Evolutionary conservation across 1,140 invertebrate genomes (phyloP).

Genomic region (Ectropis grisescens): DNA sequence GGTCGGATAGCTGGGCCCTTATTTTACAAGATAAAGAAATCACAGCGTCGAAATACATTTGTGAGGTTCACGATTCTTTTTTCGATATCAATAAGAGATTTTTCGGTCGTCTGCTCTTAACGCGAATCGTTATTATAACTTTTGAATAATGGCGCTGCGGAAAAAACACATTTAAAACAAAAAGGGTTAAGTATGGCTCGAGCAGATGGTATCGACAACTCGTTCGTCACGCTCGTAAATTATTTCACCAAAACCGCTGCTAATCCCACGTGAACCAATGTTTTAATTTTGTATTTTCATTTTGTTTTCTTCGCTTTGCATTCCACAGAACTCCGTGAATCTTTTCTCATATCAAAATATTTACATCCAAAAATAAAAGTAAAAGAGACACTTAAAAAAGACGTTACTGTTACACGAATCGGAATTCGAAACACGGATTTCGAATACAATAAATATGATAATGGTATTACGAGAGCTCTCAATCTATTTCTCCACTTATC

Average conservation of each 20-base stretch:
- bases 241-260: slow-evolving; percentile 58
- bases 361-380: slow-evolving; percentile 24
- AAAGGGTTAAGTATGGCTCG: slow-evolving; percentile 56
- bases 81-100: slow-evolving; percentile 62
- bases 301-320: slow-evolving; percentile 39
- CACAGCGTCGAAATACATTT: slow-evolving; percentile 35
- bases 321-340: slow-evolving; percentile 39
- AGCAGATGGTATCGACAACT: slow-evolving; percentile 59
- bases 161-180: slow-evolving; percentile 59
- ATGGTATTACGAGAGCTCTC: slow-evolving; percentile 41
- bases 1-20: slow-evolving; percentile 17
- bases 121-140: slow-evolving; percentile 56
- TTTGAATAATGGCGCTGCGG: slow-evolving; percentile 62
- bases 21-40: slow-evolving; percentile 32
- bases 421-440: slow-evolving; percentile 29
- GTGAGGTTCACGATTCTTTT: slow-evolving; percentile 49
- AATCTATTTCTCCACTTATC: slow-evolving; percentile 57
- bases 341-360: slow-evolving; percentile 36
- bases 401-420: slow-evolving; percentile 24
- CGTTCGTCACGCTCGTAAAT: slow-evolving; percentile 64
- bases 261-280: slow-evolving; percentile 54
- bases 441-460: slow-evolving; percentile 41
- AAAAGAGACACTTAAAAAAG: slow-evolving; percentile 31
- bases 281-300: slow-evolving; percentile 57
- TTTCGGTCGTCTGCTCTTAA: slow-evolving; percentile 35